phyloP scores from a whole-genome alignment of 2,797 vertebrate genomes.

The Bryconaethiops microstoma region DNA sequence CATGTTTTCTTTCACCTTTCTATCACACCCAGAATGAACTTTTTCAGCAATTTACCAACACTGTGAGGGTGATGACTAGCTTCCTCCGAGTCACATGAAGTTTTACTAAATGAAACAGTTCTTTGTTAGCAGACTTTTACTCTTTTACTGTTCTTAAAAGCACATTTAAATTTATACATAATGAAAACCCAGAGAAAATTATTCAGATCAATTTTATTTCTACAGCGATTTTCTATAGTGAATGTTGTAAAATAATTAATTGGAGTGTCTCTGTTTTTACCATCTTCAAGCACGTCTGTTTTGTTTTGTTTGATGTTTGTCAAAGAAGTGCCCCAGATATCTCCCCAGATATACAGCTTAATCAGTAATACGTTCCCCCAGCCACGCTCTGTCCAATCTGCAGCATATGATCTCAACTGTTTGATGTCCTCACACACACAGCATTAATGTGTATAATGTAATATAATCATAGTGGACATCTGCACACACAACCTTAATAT shows the following conservation, averaged over 20 bases:
- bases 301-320: constrained; percentile 29
- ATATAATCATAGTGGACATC: constrained; percentile 13
- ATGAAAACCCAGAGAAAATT: neutral
- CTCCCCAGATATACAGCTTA: constrained; percentile 33
- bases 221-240: too few species aligned
- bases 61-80: too few species aligned
- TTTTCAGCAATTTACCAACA: too few species aligned
- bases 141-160: too few species aligned
- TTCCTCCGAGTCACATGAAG: too few species aligned
- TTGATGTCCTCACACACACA: constrained; percentile 43
- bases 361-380: constrained; percentile 30
- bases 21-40: too few species aligned
- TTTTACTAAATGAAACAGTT: too few species aligned
- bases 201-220: too few species aligned
- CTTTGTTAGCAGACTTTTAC: too few species aligned
- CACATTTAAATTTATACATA: neutral
- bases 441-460: constrained; percentile 22
- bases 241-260: neutral
- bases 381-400: constrained; percentile 1
- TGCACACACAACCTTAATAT: neutral
- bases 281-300: constrained; percentile 3
- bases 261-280: neutral
- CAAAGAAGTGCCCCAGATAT: constrained; percentile 28
- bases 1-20: too few species aligned
- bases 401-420: constrained; percentile 47